Percentiles rank a stretch among this genome's conserved stretches.
Evolutionary conservation across 2,888 invertebrate genomes (phyloP).

Genomic region (Acheta domesticus): DNA sequence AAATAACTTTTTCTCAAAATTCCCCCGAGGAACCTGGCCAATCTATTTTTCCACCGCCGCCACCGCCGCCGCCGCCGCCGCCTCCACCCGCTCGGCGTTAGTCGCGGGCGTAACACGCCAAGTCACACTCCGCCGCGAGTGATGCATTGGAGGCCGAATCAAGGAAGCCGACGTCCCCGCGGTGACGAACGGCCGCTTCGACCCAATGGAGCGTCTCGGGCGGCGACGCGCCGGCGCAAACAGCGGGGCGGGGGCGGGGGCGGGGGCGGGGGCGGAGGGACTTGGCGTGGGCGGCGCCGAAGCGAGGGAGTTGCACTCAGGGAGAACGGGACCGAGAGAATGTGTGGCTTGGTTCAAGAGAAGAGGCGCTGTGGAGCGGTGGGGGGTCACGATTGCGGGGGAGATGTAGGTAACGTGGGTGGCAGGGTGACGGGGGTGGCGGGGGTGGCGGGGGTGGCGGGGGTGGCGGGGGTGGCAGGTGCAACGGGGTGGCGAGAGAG

Average conservation of each 20-base stretch:
- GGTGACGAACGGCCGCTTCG: neutral
- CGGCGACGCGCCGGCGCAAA: neutral
- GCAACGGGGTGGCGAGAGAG: too few species aligned
- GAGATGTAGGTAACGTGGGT: too few species aligned
- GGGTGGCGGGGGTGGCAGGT: too few species aligned
- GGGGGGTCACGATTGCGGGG: too few species aligned
- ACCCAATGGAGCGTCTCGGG: neutral
- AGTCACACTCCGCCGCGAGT: constrained; percentile 1
- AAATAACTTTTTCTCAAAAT: neutral
- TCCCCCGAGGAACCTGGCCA: constrained; percentile 18
- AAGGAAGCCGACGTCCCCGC: neutral
- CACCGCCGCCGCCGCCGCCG: neutral
- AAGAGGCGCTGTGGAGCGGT: too few species aligned
- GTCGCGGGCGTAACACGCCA: constrained; percentile 5
- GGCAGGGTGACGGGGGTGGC: too few species aligned
- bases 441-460: too few species aligned
- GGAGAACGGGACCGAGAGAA: neutral
- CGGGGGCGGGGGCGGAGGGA: neutral
- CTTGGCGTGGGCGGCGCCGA: neutral
- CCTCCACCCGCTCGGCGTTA: neutral
- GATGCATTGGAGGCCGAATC: constrained; percentile 8
- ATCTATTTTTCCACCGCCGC: neutral
- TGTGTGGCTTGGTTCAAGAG: too few species aligned
- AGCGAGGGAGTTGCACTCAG: neutral
- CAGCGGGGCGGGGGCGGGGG: neutral